Base-by-base conservation (phyloP, 1,140 invertebrate species). In the Pararge aegeria region DNA sequence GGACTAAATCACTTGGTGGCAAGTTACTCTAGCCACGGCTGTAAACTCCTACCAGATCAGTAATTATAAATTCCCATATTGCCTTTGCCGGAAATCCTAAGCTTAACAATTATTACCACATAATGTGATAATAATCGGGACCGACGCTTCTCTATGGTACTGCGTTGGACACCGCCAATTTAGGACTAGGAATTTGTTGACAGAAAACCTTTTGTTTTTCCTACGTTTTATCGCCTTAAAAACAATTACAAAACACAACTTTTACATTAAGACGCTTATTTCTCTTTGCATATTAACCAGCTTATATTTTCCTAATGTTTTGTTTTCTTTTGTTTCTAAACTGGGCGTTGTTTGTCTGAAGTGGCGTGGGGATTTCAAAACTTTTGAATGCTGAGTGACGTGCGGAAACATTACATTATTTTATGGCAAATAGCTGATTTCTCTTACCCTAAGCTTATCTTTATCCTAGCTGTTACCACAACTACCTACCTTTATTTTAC, bases 241-340 rank as follows among this genome's bases (percentile, higher is more conserved):
- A 21, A 29, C n/a, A 24, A 40, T 38, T 49, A 21, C 16, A 20
- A 20, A 53, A 20, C 16, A 6, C 38, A 42, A 42, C 38, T 53
- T 53, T 53, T 40, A 34, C 34, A 53, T 53, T 53, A 53, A 53
- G 51, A 6, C 13, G 18, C 51, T 52, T 52, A 52, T 18, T 42
- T 42, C 15, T 13, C 30, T 40, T 53, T 53, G 30, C 24, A 53
- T 53, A 53, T 53, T 53, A 38, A 53, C 34, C 30, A 40, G 34
- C 34, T 40, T 40, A 53, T 40, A 20, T 40, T 53, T 52, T 21
- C 16, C 50, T 9, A 53, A 40, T 12, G 13, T 53, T 53, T 53
- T 20, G 5, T 9, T 20, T 9, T 5, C 16, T 38, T 20, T 53
- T 53, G 51, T 53, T 53, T 40, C 51, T 38, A 53, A 42, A 42